Evolutionary conservation across 2,888 invertebrate genomes (phyloP).

Genomic region (Drosophila meridiana): DNA sequence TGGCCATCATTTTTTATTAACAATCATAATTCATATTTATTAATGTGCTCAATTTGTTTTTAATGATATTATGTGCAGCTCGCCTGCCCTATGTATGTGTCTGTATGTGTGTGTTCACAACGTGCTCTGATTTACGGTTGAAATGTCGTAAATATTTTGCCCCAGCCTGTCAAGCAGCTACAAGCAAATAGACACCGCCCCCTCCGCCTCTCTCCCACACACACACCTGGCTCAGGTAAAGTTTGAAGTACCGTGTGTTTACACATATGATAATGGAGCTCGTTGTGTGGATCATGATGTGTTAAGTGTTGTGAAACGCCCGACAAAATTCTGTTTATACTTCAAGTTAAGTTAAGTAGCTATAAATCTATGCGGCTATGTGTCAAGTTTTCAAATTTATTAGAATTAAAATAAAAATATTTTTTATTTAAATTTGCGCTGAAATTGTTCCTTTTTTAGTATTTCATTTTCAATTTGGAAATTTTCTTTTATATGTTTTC

Average conservation of each 20-base stretch:
- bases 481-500: background rate
- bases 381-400: background rate
- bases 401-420: background rate
- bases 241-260: constrained; percentile 43
- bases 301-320: constrained; percentile 14
- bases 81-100: background rate
- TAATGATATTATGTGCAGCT: constrained; percentile 57
- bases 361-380: constrained; percentile 17
- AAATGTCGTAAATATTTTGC: constrained; percentile 44
- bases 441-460: background rate
- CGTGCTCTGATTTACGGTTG: constrained; percentile 46
- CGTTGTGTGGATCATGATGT: constrained; percentile 17
- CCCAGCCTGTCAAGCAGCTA: constrained; percentile 22
- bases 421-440: background rate
- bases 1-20: constrained; percentile 64
- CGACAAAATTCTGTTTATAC: constrained; percentile 21
- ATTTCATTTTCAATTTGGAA: background rate
- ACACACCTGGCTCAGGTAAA: constrained; percentile 8
- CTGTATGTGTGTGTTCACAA: background rate
- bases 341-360: constrained; percentile 26
- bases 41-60: constrained; percentile 74
- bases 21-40: constrained; percentile 74
- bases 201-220: background rate
- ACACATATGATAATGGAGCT: constrained; percentile 48
- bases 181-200: background rate